Conservation (phyloP, 2,888 invertebrate genomes). For the Troides helena region DNA sequence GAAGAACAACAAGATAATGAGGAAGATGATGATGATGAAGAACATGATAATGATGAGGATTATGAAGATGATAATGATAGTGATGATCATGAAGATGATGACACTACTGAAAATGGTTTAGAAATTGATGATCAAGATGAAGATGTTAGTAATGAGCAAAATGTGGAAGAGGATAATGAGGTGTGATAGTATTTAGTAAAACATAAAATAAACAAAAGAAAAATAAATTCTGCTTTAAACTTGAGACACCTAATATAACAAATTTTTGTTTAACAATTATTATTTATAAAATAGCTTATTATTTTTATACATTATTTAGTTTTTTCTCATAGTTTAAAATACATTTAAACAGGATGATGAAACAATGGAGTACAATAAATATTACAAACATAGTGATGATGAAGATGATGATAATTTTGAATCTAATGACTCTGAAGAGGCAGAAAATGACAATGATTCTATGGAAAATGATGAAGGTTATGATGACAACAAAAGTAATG, state of each 20-base stretch:
- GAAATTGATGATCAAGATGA: constrained; percentile 45
- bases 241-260: background rate
- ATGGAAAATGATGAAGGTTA: constrained; percentile 44
- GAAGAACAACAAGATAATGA: constrained; percentile 31
- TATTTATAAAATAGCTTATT: background rate
- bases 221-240: too few species aligned
- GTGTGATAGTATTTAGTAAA: constrained; percentile 34
- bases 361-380: constrained; percentile 39
- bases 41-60: constrained; percentile 41
- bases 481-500: constrained; percentile 33
- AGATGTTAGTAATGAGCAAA: constrained; percentile 42
- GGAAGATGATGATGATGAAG: constrained; percentile 42
- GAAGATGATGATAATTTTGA: constrained; percentile 40
- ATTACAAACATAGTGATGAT: constrained; percentile 38
- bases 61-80: constrained; percentile 42
- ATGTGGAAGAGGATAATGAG: constrained; percentile 35
- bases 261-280: background rate
- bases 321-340: constrained; percentile 4
- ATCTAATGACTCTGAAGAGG: constrained; percentile 37
- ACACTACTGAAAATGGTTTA: constrained; percentile 37
- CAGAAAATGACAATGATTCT: constrained; percentile 34
- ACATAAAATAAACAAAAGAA: background rate
- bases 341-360: constrained; percentile 39
- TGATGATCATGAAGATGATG: constrained; percentile 39
- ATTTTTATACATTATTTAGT: background rate